Evolutionary conservation across 2,888 invertebrate species (phyloP).

Genomic region (Nymphalis urticae): DNA sequence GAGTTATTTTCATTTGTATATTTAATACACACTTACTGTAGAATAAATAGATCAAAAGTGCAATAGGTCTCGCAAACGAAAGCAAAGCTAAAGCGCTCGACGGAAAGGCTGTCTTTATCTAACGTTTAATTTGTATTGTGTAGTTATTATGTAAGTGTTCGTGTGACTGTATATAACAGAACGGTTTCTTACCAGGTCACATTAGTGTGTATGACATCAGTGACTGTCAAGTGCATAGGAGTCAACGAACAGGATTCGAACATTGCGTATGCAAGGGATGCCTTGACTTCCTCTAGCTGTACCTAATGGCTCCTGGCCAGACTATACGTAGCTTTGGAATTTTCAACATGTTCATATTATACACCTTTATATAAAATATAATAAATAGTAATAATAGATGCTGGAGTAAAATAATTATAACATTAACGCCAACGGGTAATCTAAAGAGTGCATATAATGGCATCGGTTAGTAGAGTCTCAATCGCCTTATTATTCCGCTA

Average conservation of each 20-base stretch:
- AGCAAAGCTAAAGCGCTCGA: slow-evolving; percentile 60
- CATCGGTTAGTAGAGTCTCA: slow-evolving; percentile 31
- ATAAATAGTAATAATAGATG: slow-evolving; percentile 25
- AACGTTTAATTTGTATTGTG: slow-evolving; percentile 58
- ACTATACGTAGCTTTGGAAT: slow-evolving; percentile 62
- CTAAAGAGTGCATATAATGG: slow-evolving; percentile 33
- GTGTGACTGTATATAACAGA: slow-evolving; percentile 73
- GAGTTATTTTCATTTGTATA: slow-evolving; percentile 47
- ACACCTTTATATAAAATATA: slow-evolving; percentile 1
- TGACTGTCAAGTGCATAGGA: slow-evolving; percentile 74
- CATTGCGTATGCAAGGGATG: slow-evolving; percentile 73
- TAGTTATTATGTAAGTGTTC: slow-evolving; percentile 74
- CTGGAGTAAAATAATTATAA: slow-evolving; percentile 18
- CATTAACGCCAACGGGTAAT: slow-evolving; percentile 29
- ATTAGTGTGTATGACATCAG: slow-evolving; percentile 75
- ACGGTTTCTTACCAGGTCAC: slow-evolving; percentile 77
- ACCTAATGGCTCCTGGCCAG: slow-evolving; percentile 64
- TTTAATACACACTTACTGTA: slow-evolving; percentile 46
- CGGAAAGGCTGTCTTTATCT: slow-evolving; percentile 62
- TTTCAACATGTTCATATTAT: slow-evolving; percentile 41
- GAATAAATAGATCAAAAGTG: slow-evolving; percentile 55
- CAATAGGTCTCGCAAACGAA: slow-evolving; percentile 60
- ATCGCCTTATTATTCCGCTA: slow-evolving; percentile 43
- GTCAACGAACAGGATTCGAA: slow-evolving; percentile 75
- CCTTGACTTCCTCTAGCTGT: slow-evolving; percentile 70